Conservation (phyloP, 2,797 vertebrate genomes). For the Ceryle rudis region DNA sequence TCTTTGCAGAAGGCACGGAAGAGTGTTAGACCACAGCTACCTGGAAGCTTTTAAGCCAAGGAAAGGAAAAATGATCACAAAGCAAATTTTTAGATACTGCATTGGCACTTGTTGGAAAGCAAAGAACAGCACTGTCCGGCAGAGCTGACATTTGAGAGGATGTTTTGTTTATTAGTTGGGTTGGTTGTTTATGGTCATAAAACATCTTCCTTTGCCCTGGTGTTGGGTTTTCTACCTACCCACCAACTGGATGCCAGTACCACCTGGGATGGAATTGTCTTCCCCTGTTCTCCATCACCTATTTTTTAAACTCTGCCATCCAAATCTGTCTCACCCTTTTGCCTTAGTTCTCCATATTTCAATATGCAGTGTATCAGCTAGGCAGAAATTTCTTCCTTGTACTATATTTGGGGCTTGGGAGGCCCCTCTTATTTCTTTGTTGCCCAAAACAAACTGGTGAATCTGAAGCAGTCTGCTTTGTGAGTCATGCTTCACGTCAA, state of each 20-base stretch:
- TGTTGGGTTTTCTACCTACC: background rate
- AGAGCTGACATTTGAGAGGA: background rate
- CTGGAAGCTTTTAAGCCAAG: background rate
- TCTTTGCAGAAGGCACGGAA: background rate
- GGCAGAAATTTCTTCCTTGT: background rate
- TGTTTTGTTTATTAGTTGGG: background rate
- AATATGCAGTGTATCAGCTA: background rate
- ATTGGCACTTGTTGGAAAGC: background rate
- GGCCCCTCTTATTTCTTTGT: background rate
- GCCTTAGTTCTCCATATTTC: rapidly evolving
- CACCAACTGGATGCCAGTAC: background rate
- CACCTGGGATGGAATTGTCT: background rate
- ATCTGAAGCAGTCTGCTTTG: background rate
- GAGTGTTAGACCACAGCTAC: background rate
- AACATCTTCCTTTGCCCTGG: background rate
- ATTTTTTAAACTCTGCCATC: background rate
- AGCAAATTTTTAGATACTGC: background rate
- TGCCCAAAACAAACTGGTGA: background rate
- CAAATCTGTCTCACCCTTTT: background rate
- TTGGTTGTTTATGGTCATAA: background rate
- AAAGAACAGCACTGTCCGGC: background rate
- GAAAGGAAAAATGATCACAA: background rate
- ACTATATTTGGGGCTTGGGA: background rate
- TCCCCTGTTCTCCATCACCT: background rate
- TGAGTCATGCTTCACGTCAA: background rate